Evolutionary conservation across 2,797 vertebrate species (phyloP).

Genomic region (Premnoplex brunnescens): DNA sequence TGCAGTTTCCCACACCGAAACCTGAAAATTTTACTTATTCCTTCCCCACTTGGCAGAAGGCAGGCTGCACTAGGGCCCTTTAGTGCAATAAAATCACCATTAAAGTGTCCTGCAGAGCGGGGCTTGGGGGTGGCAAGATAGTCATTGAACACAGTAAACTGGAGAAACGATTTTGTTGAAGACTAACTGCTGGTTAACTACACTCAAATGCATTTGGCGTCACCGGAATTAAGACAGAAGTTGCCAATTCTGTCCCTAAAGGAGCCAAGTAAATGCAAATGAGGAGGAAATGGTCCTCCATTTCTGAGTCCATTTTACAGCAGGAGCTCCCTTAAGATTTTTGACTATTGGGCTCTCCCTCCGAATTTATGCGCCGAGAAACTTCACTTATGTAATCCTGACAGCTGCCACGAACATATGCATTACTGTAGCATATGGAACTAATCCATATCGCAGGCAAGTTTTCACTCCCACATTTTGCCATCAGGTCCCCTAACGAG

Average conservation of each 20-base stretch:
- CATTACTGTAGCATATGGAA: not conserved
- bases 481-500: not conserved
- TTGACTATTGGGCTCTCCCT: not conserved
- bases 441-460: not conserved
- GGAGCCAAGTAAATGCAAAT: not conserved
- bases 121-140: fast-evolving
- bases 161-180: not conserved
- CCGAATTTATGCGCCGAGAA: not conserved
- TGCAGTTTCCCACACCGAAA: not conserved
- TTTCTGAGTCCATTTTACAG: not conserved
- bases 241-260: not conserved
- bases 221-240: not conserved
- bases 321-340: not conserved
- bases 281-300: not conserved
- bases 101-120: not conserved
- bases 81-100: not conserved
- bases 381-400: constrained; percentile 45
- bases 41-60: not conserved
- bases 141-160: not conserved
- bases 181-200: not conserved
- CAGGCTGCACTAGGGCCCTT: not conserved
- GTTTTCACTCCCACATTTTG: not conserved
- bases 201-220: not conserved
- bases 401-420: constrained; percentile 14
- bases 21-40: not conserved